These are phyloP conservation scores for Colletes collaris DNA, from an alignment of 2,888 invertebrate species.

Conservation along the genomic window DNA sequence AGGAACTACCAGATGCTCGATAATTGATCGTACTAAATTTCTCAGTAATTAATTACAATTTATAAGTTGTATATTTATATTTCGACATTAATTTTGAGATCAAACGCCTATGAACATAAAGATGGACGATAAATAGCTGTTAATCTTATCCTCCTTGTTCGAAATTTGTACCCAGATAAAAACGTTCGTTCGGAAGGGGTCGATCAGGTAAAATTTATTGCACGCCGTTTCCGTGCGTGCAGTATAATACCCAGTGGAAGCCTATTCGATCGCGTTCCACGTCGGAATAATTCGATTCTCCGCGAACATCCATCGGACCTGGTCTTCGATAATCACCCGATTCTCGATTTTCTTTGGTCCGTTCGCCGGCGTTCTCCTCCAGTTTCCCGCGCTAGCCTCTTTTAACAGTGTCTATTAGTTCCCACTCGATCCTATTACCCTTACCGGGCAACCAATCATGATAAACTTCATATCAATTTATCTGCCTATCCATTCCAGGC, in stretches of 20 bases:
- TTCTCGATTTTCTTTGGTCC: conserved; percentile 1
- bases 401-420: conserved; percentile 22
- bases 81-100: no score
- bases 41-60: no score
- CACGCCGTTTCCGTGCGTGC: not conserved
- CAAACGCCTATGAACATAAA: no score
- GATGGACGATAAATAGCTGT: no score
- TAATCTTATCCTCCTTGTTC: no score
- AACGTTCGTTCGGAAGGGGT: no score
- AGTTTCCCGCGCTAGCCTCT: not conserved
- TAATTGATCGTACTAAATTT: no score
- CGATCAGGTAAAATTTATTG: no score
- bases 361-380: not conserved
- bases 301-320: not conserved
- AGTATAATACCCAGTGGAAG: no score
- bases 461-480: conserved; percentile 61
- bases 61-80: no score
- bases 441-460: conserved; percentile 47
- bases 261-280: not conserved
- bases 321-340: not conserved
- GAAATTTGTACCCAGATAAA: no score
- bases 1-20: no score
- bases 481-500: conserved; percentile 54
- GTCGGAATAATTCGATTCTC: not conserved
- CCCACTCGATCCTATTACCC: conserved; percentile 44